Base-by-base conservation (phyloP, 2,113 vertebrate genomes). In the Silurus meridionalis region DNA sequence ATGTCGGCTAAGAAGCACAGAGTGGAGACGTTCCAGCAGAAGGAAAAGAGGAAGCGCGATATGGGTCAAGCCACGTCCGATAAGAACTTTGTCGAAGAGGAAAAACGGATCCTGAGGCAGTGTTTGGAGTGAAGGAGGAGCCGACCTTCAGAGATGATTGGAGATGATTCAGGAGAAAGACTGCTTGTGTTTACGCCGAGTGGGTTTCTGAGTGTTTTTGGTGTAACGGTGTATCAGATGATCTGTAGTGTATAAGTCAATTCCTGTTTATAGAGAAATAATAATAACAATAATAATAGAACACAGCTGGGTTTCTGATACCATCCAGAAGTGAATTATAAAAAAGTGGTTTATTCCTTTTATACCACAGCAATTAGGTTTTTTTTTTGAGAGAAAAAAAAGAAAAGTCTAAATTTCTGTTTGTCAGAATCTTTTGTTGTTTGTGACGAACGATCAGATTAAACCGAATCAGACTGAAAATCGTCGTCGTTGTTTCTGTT, bases 21-120 rank as follows among this genome's bases (percentile, higher is more conserved):
- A 86, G 92, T 96, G 81, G 96, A 97, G 89, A 94, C 94, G 60
- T 96, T 96, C 92, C 96, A 97, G 85, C 94, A 97, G 92, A 94
- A 95, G 64, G 98, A 97, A 89, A 96, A 95, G 93, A 96, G 96
- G 90, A 98, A 97, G 92, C 86, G 95, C 57, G 95, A 96, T 15
- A 15, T 94, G 83, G 95, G 95, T 37, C 95, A 96, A 64, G 95
- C 95, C 72, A 96, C 95, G 0, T 94, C 95, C 14, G 95, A 96
- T 87, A 95, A 96, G 91, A 96, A 90, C 82, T 96, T 96, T 83
- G 95, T 96, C 0, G 95, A 96, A 80, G 95, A 96, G 84, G 95
- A 96, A 91, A 96, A 96, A 90, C 90, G 95, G 85, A 95, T 96
- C 90, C 94, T 96, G 52, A 89, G 95, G 83, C 95, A 96, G 89